Evolutionary conservation across 64 coral and sea anemone species (phyloP).

Genomic region (Montipora sp.): DNA sequence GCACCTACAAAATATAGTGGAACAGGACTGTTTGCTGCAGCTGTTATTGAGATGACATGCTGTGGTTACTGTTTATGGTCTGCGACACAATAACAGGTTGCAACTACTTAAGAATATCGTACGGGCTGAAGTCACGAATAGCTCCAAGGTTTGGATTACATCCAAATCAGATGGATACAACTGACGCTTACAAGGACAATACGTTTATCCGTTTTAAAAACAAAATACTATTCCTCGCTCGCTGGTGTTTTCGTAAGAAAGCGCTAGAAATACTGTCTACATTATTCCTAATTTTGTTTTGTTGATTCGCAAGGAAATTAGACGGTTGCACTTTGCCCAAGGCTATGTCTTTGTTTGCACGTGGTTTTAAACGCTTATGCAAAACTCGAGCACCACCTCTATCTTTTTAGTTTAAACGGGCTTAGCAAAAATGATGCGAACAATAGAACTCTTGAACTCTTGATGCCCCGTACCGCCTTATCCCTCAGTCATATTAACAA

Average conservation of each 20-base stretch:
- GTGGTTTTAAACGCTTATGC: constrained; percentile 22
- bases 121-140: constrained; percentile 9
- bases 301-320: not conserved
- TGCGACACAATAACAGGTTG: not conserved
- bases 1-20: not conserved
- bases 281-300: not conserved
- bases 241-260: not conserved
- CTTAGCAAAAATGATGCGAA: not conserved
- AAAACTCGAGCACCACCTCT: not conserved
- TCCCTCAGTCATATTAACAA: not conserved
- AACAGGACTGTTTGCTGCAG: not conserved
- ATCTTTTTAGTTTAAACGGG: not conserved
- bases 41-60: constrained; percentile 3
- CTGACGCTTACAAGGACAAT: not conserved
- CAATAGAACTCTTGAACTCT: constrained; percentile 13
- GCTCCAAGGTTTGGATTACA: not conserved
- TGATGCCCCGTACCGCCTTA: not conserved
- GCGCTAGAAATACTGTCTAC: too few species aligned
- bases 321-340: not conserved
- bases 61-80: constrained; percentile 31
- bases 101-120: not conserved
- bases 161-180: not conserved
- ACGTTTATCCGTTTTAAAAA: not conserved
- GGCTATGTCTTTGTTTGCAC: constrained; percentile 10
- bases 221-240: too few species aligned